Evolutionary conservation across 2,113 vertebrate species (phyloP).

Genomic region (Irena cyanogastra): DNA sequence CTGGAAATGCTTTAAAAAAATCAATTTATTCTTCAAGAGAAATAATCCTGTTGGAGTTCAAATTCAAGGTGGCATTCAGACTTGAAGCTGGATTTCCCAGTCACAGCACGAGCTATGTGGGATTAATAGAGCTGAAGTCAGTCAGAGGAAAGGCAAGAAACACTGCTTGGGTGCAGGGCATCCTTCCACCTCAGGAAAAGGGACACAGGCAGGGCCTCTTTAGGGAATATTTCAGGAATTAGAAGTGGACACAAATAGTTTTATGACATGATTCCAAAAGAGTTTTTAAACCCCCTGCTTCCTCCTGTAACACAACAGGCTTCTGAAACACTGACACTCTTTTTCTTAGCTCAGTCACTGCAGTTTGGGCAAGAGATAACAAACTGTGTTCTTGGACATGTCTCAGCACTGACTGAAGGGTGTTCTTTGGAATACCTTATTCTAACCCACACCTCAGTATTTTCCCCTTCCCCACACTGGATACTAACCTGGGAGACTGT

Average conservation of each 20-base stretch:
- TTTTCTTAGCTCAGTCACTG: not conserved
- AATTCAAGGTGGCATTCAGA: not conserved
- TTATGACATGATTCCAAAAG: not conserved
- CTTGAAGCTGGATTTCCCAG: not conserved
- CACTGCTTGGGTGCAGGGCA: not conserved
- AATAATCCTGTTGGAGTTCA: not conserved
- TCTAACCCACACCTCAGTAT: not conserved
- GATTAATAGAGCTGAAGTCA: not conserved
- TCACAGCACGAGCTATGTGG: not conserved
- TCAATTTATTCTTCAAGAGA: not conserved
- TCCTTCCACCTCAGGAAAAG: not conserved
- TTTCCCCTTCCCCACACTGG: not conserved
- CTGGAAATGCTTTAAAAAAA: not conserved
- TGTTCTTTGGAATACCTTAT: not conserved
- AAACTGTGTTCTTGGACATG: not conserved
- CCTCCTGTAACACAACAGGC: not conserved
- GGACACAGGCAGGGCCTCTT: not conserved
- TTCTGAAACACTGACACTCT: not conserved
- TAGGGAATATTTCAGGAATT: not conserved
- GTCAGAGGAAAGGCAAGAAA: not conserved
- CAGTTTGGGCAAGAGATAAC: not conserved
- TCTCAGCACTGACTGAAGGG: not conserved
- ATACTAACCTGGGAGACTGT: not conserved
- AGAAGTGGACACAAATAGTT: not conserved
- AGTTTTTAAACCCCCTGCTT: not conserved